Evolutionary conservation across 2,888 invertebrate genomes (phyloP), one percentile per base, ranked within the genome.

Genomic region (Andrena trimmerana): DNA sequence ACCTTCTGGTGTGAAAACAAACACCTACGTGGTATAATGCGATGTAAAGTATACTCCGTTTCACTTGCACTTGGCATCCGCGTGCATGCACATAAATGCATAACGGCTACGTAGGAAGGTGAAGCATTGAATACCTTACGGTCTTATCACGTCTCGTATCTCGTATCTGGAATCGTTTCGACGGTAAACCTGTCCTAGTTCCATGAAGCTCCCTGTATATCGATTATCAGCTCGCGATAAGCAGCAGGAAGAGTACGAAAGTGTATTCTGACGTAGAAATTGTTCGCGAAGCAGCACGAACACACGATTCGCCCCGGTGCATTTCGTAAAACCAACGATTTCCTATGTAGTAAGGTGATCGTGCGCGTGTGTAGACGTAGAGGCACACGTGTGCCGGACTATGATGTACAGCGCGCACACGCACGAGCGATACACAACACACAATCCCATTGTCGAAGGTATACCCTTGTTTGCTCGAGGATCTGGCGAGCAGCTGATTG

Each of bases 401-500:
- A 72, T 68, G 77, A 84, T 71, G 67, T 71, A 74, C 75, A 77
- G 71, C 71, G 77, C 48, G 76, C 73, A 67, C 74, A 85, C 73
- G 72, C 83, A 84, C 79, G 79, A 78, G 77, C 83, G 71, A 88
- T 81, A 86, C 86, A 86, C 86, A 62, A 88, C 83, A 86, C 86
- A 86, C 86, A 62, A 84, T 87, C 79, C 89, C 83, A 90, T 92
- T 91, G 91, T 92, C 87, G 77, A 83, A 83, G 86, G 86, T 79
- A 86, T 88, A 20, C 86, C 86, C 86, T 90, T 87, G 89, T 91
- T 91, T 90, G 90, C 86, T 86, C 83, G 84, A 88, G 90, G 88
- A 91, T 91, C 90, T 91, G 90, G 86, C 81, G 83, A 92, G 90
- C 92, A 92, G 93, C 93, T 93, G 93, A 93, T 93, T 92, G 90